Conservation (phyloP, 2,797 vertebrate genomes). For the Chloroceryle amazona region DNA sequence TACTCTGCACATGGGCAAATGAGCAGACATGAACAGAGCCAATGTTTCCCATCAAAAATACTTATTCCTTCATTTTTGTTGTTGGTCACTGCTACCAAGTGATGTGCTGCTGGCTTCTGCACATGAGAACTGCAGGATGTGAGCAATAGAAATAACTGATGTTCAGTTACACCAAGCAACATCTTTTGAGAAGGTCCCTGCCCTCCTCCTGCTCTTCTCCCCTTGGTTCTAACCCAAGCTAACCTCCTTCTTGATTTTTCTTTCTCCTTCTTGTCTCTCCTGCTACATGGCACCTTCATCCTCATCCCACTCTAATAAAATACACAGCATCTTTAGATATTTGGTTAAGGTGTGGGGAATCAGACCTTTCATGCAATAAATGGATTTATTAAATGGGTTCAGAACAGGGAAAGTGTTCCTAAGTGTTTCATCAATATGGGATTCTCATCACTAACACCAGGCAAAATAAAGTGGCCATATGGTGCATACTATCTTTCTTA, state of each 20-base stretch:
- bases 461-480: background rate
- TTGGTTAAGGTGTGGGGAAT: background rate
- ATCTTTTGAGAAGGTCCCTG: background rate
- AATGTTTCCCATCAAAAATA: background rate
- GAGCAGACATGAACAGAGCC: background rate
- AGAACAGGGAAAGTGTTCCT: background rate
- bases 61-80: background rate
- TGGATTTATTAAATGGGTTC: background rate
- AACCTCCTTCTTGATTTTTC: background rate
- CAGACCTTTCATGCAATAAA: background rate
- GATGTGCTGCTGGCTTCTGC: background rate
- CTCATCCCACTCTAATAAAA: background rate
- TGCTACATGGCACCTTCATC: background rate
- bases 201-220: background rate
- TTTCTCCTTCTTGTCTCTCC: background rate
- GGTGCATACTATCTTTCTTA: background rate
- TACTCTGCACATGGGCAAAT: background rate
- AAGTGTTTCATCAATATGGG: background rate
- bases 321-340: background rate
- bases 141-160: background rate
- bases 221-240: background rate
- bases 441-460: background rate
- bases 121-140: accelerated
- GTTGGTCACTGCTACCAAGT: background rate
- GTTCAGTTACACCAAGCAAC: background rate